These are phyloP conservation scores for Sorex maritimensis DNA, from an alignment of 2,797 vertebrate genomes.

Conservation along the genomic window DNA sequence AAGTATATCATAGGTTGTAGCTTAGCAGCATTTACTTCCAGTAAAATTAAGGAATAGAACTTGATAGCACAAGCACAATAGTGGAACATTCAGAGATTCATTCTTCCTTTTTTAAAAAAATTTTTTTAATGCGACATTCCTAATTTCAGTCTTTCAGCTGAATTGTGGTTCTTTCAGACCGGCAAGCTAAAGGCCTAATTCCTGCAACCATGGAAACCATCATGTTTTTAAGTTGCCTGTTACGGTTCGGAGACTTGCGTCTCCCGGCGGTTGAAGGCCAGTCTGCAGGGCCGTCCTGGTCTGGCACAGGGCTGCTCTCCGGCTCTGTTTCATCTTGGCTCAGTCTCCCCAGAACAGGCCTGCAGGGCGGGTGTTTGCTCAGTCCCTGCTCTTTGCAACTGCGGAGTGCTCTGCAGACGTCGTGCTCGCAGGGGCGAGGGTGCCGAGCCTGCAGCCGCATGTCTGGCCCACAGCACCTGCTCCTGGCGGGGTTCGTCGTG, in stretches of 20 bases:
- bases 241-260: slow-evolving; percentile 78
- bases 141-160: slow-evolving; percentile 88
- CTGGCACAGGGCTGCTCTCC: slow-evolving; percentile 5
- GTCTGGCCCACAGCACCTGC: no score
- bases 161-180: slow-evolving; percentile 84
- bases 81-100: slow-evolving; percentile 85
- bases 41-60: slow-evolving; percentile 88
- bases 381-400: slow-evolving; percentile 66
- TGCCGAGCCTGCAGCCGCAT: background rate
- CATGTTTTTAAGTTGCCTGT: slow-evolving; percentile 72
- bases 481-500: no score
- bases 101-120: slow-evolving; percentile 77
- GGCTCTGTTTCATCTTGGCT: slow-evolving; percentile 58
- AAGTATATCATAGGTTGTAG: slow-evolving; percentile 86
- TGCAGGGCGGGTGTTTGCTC: slow-evolving; percentile 49
- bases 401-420: slow-evolving; percentile 83
- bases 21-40: slow-evolving; percentile 89
- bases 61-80: slow-evolving; percentile 84
- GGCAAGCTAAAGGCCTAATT: slow-evolving; percentile 84
- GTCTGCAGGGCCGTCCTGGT: background rate
- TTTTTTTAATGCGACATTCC: slow-evolving; percentile 89
- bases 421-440: slow-evolving; percentile 71
- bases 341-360: slow-evolving; percentile 57
- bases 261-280: slow-evolving; percentile 69
- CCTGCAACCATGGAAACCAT: slow-evolving; percentile 80